Base-by-base conservation (phyloP, 2,888 invertebrate genomes). In the Oegoconia quadripuncta region DNA sequence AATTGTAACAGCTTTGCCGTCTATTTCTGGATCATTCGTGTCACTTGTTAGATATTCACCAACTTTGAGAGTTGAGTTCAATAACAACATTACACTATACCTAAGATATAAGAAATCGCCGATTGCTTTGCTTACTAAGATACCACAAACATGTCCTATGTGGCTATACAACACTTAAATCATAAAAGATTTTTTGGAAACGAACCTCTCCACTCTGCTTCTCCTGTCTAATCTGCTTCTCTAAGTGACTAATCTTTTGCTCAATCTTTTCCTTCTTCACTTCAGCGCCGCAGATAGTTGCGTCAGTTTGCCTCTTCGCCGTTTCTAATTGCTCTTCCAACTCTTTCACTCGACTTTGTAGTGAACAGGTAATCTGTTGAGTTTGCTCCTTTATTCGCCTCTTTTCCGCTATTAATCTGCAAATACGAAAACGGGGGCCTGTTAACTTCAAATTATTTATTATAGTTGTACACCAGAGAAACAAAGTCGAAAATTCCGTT, bases 361-460 rank as follows among this genome's bases (percentile, higher is more conserved):
- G 49, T 1, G 43, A 53, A 11, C 40, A 53, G 36, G 56, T 73
- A 3, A 70, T 44, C 20, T 61, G 39, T 9, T 40, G 34, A 9
- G 75, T 59, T 41, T 77, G 63, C 0, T 50, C 35, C 58, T 79
- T 72, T 44, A 86, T 59, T 26, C 67, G 40, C 34, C 56, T 67
- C 60, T 75, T 83, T 41, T 86, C 86, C 40, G 55, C 37, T 54
- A 79, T 36, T 44, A 84, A 59, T 39, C 86, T 86, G 53, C n/a
- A 55, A 66, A 41, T 11, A 1, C 37, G 2, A 11, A 28, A n/a
- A 20, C 7, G 4, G 20, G 5, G 5, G 4, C 20, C 20, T 4
- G 20, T 20, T 20, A 6, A 6, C 4, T 20, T 6, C 20, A 7
- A 20, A 20, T 4, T 20, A 4, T 20, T 20, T 20, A 7, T 7